Conservation (phyloP, 2,113 vertebrate species). For the Speoplatyrhinus poulsoni region DNA sequence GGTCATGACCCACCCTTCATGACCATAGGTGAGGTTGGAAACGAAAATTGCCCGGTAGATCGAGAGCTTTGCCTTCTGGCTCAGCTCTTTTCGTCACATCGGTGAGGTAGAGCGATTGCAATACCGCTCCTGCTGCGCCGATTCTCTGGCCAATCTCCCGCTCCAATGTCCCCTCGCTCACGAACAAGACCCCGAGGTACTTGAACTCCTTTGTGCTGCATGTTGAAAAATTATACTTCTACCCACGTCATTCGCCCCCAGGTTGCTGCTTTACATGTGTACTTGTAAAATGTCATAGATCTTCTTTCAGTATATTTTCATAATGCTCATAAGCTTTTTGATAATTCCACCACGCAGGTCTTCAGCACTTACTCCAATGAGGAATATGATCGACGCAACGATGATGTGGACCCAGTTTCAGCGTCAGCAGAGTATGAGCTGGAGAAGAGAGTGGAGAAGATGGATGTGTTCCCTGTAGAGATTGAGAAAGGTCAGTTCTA, state of each 20-base stretch:
- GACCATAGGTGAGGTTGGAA: not conserved
- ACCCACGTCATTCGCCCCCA: not conserved
- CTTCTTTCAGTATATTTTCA: too few relatives aligned
- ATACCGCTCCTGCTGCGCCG: too few relatives aligned
- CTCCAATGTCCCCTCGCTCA: too few relatives aligned
- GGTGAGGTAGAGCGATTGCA: too few relatives aligned
- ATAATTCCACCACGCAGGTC: conserved; percentile 69
- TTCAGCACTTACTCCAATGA: conserved; percentile 91
- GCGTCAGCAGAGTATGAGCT: conserved; percentile 92
- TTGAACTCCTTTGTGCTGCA: too few relatives aligned
- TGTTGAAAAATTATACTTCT: not conserved
- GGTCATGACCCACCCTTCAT: not conserved
- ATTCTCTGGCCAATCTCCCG: too few relatives aligned
- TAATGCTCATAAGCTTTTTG: not conserved
- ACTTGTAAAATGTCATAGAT: not conserved
- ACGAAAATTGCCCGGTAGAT: not conserved
- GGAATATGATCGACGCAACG: conserved; percentile 90
- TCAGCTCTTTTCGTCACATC: too few relatives aligned
- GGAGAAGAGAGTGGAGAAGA: conserved; percentile 94
- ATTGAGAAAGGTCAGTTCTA: conserved; percentile 84
- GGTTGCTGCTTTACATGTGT: not conserved
- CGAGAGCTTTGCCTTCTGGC: too few relatives aligned
- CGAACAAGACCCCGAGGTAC: too few relatives aligned
- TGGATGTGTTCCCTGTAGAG: conserved; percentile 93
- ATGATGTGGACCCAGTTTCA: conserved; percentile 91